Evolutionary conservation across 2,888 invertebrate species (phyloP), one percentile per base, ranked within the genome.

Genomic region (Protonemura montana): DNA sequence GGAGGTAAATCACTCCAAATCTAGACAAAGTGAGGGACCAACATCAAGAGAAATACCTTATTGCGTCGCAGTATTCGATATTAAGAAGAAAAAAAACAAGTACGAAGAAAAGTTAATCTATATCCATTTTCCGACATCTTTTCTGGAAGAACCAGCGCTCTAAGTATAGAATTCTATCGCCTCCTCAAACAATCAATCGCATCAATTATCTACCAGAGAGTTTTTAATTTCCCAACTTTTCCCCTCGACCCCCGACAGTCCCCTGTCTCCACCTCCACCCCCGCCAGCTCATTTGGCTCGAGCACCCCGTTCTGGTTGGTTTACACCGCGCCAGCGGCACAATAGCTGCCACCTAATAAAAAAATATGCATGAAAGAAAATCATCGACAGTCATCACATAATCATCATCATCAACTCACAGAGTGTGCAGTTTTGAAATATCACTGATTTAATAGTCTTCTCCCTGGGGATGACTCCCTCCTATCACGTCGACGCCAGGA

Each of bases 361-460:
- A 76, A 59, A 83, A 85, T 35, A 77, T 80, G 59, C 10, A 87
- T 59, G 82, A 87, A 87, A 85, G 85, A 85, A 85, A 86, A 86
- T 87, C 87, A 86, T 87, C 87, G 78, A 86, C 82, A 84, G 78
- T 86, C 86, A 85, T 42, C 78, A 80, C 76, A 80, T 86, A 35
- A 80, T 86, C 59, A 86, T 85, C 86, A 85, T 86, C 85, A 86
- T 76, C 76, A 76, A 78, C 76, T 77, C 85, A 25, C 28, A 30
- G 85, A 85, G 86, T 82, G 86, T 82, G 86, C 42, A 81, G 82
- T 41, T 59, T 59, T 59, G 85, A 88, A 88, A 88, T 88, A 88
- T 87, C 88, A 88, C 87, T 86, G 87, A 88, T 87, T 87, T 88
- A 88, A 88, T 88, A 87, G 87, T 85, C 76, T 16, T 25, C 25